phyloP scores from a whole-genome alignment of 2,888 invertebrate species.

The Amiota communis region DNA sequence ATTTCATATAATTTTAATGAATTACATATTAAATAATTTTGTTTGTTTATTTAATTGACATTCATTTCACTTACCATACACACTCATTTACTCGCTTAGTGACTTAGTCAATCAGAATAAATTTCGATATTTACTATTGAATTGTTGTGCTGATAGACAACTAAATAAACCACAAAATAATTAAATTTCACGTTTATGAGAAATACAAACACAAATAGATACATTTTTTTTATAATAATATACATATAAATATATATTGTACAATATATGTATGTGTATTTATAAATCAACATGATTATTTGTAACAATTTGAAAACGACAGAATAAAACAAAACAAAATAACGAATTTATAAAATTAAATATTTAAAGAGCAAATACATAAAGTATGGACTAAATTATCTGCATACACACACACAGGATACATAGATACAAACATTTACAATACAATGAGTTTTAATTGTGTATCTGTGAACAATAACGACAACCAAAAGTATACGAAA shows the following conservation, averaged over 20 bases:
- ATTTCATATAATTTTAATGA: no score
- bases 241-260: no score
- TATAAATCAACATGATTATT: conserved; percentile 22
- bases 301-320: background rate
- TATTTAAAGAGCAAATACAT: conserved; percentile 15
- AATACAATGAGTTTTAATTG: background rate
- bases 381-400: conserved; percentile 15
- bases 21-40: no score
- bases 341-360: conserved; percentile 6
- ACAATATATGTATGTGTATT: background rate
- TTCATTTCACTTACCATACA: no score
- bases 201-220: background rate
- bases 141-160: background rate
- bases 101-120: background rate
- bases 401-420: conserved; percentile 10
- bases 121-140: background rate
- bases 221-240: background rate
- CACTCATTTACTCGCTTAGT: no score
- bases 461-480: conserved; percentile 4
- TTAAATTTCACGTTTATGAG: conserved; percentile 15
- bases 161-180: conserved; percentile 26
- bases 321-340: background rate
- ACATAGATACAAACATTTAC: background rate
- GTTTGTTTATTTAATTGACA: no score
- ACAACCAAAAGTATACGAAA: conserved; percentile 36